Base-by-base conservation (phyloP, 1,140 invertebrate species). In the Vanessa tameamea region DNA sequence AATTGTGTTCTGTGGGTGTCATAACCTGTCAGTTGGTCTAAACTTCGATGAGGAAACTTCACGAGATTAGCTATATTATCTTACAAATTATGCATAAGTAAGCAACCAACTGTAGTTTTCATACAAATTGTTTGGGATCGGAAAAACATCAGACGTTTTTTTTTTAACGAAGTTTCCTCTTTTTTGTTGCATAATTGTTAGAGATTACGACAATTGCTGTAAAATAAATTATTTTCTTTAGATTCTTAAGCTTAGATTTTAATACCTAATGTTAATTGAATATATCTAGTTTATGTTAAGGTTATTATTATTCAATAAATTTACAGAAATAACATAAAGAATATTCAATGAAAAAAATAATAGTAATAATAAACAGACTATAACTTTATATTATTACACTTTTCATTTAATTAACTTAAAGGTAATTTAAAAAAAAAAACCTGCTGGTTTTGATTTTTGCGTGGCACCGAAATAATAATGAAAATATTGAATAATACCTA, bases 21-120 rank as follows among this genome's bases (percentile, higher is more conserved):
- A 80, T 84, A 80, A 79, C 75, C 78, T 84, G 82, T 84, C 82
- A 86, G 80, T 77, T 79, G 76, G 73, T 70, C 71, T 76, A 82
- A 88, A 88, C 82, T 88, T 88, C 78, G 81, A 88, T 85, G 82
- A 82, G 82, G 78, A 86, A 88, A 88, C 79, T 88, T 87, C 64
- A 51, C 51, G 13, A 65, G 23, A 73, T 67, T 73, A 61, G 12
- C 50, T 73, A 64, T 65, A 65, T 65, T 65, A 72, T 67, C 72
- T 73, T 68, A 64, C 72, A 63, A 73, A 73, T 65, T 73, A 55
- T 63, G 43, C 72, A 68, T 64, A 73, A 68, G 59, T 67, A 72
- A 57, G 47, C 31, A 12, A 57, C 23, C 51, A 68, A 68, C 66
- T 68, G 51, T 57, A 48, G 67, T 69, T 69, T 59, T 61, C 68